These are phyloP conservation scores for Orcinus orca DNA, from an alignment of 2,113 vertebrate genomes.

Conservation along the genomic window DNA sequence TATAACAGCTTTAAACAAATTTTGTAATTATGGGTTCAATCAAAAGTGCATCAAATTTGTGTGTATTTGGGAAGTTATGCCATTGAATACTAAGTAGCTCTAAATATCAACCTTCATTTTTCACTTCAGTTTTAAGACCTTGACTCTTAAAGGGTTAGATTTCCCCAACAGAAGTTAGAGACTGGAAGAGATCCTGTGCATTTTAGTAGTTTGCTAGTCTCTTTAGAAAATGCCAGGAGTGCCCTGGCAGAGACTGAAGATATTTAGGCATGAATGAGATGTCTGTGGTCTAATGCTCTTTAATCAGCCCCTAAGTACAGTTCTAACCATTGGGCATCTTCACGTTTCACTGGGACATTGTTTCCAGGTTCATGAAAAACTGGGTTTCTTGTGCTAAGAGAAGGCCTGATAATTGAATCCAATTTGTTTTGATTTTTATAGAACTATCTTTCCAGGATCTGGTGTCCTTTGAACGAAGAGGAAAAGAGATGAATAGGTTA, in stretches of 20 bases:
- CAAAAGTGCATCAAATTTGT: conserved; percentile 80
- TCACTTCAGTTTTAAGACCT: conserved; percentile 6
- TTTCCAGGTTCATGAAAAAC: not conserved
- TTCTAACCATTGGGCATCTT: not conserved
- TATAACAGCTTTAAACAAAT: conserved; percentile 93
- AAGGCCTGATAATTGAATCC: not conserved
- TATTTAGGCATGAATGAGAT: not conserved
- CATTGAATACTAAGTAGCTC: conserved; percentile 81
- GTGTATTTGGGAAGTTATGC: conserved; percentile 70
- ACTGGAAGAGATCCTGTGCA: not conserved
- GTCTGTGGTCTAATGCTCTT: not conserved
- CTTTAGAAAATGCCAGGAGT: conserved; percentile 5
- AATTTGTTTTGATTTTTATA: not conserved
- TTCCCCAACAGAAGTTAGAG: conserved; percentile 9
- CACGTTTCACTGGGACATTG: not conserved
- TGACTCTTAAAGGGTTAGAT: not conserved
- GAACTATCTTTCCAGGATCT: not conserved
- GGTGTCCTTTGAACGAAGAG: not conserved
- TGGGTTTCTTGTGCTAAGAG: not conserved
- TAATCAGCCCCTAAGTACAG: not conserved
- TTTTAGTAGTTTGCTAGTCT: not conserved
- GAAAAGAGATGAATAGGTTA: not conserved
- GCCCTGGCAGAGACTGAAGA: not conserved
- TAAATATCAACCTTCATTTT: conserved; percentile 53
- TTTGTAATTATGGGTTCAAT: conserved; percentile 93